These are phyloP conservation scores for Hirundo rustica DNA, from an alignment of 2,797 vertebrate species.

Conservation along the genomic window DNA sequence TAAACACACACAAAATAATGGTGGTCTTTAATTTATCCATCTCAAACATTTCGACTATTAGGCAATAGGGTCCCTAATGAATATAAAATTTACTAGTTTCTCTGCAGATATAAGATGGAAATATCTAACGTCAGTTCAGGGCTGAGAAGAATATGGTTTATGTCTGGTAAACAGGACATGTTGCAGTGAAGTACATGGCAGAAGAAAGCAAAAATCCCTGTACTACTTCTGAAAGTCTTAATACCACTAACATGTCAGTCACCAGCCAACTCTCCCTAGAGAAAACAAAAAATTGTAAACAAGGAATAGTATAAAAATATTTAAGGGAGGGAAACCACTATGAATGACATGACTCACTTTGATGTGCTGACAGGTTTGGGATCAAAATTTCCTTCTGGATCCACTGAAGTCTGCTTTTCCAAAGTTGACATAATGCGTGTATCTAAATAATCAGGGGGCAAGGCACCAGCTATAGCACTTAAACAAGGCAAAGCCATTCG, in stretches of 20 bases:
- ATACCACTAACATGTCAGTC: neutral
- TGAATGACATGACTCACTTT: conserved; percentile 80
- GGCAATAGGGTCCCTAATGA: neutral
- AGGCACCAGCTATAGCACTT: conserved; percentile 93
- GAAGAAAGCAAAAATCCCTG: neutral
- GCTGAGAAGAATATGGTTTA: neutral
- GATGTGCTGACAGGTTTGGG: conserved; percentile 92
- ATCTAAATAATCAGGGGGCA: conserved; percentile 96
- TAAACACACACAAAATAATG: neutral
- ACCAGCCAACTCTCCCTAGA: neutral
- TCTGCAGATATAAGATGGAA: neutral
- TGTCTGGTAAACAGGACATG: neutral
- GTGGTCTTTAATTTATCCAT: neutral
- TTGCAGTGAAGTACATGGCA: neutral
- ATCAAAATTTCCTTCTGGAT: conserved; percentile 96
- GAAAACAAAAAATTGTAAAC: neutral
- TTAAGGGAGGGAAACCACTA: neutral
- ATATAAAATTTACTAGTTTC: neutral
- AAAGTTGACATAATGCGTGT: conserved; percentile 83
- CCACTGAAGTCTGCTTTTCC: conserved; percentile 91
- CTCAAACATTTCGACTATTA: neutral
- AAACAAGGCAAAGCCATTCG: conserved; percentile 98
- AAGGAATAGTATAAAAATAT: neutral
- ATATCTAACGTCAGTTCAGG: neutral
- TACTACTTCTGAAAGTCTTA: neutral